Conservation (phyloP, 2,113 vertebrate genomes). For the Peromyscus leucopus region DNA sequence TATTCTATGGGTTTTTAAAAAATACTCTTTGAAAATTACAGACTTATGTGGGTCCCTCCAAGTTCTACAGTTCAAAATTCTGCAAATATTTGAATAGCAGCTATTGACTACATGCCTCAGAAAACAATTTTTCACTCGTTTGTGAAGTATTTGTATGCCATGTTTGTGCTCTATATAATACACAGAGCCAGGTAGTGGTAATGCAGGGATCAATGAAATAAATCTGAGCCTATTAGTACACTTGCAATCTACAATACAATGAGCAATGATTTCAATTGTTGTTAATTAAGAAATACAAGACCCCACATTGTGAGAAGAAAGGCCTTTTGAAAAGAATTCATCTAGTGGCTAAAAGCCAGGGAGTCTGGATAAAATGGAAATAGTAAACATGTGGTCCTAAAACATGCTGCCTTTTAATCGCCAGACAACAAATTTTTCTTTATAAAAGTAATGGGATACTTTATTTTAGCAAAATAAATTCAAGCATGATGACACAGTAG, state of each 20-base stretch:
- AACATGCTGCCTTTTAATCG: neutral
- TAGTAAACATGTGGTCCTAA: neutral
- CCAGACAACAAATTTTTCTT: neutral
- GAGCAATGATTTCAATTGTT: neutral
- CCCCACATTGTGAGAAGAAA: neutral
- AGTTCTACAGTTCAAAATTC: neutral
- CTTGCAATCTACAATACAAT: neutral
- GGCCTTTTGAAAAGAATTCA: neutral
- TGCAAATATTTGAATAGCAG: neutral
- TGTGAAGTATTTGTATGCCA: neutral
- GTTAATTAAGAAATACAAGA: neutral
- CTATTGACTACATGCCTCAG: neutral
- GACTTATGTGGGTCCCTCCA: neutral
- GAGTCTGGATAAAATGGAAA: neutral
- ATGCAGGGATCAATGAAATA: neutral
- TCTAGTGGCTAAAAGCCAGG: neutral
- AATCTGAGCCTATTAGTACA: neutral
- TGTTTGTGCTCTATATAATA: neutral
- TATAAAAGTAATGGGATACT: neutral
- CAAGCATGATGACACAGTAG: neutral
- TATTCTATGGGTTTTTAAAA: neutral
- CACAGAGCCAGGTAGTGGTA: neutral
- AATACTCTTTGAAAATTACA: neutral
- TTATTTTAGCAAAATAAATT: constrained; percentile 39
- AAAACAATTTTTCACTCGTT: neutral